Percentiles rank a stretch among this genome's conserved stretches.
Evolutionary conservation across 2,113 vertebrate species (phyloP).

Genomic region (Gila orcuttii): DNA sequence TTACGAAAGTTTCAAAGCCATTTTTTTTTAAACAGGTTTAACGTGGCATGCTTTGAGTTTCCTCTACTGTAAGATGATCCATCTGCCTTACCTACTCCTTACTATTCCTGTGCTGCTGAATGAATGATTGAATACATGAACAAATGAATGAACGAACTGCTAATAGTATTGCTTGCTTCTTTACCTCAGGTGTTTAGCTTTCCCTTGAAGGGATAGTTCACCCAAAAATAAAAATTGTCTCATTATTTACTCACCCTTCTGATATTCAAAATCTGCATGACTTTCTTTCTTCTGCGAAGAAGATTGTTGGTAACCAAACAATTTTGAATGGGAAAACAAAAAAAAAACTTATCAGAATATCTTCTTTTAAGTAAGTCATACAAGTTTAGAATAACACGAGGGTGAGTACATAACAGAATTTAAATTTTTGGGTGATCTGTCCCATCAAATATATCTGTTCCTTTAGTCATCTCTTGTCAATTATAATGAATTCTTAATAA

Average conservation of each 20-base stretch:
- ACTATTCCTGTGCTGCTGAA: constrained; percentile 38
- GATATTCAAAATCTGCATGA: neutral
- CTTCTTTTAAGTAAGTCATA: neutral
- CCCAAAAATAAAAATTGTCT: neutral
- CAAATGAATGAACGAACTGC: neutral
- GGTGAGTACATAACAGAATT: neutral
- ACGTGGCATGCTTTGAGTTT: constrained; percentile 9
- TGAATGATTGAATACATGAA: neutral
- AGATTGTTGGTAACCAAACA: neutral
- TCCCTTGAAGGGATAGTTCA: neutral
- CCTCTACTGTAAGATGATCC: neutral
- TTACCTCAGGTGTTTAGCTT: neutral
- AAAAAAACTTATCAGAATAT: too few relatives aligned
- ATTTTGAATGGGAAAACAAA: too few relatives aligned
- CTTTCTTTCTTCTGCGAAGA: neutral
- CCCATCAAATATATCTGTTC: neutral
- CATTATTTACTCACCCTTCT: neutral
- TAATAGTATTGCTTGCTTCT: constrained; percentile 9
- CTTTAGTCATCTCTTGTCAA: neutral
- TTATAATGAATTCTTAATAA: neutral
- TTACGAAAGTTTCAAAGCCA: neutral
- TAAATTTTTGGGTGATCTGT: neutral
- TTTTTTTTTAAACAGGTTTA: neutral
- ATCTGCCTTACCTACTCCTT: constrained; percentile 37
- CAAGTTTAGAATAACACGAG: neutral